Conservation (phyloP, 1,140 invertebrate genomes). For the Ceratina calcarata region DNA sequence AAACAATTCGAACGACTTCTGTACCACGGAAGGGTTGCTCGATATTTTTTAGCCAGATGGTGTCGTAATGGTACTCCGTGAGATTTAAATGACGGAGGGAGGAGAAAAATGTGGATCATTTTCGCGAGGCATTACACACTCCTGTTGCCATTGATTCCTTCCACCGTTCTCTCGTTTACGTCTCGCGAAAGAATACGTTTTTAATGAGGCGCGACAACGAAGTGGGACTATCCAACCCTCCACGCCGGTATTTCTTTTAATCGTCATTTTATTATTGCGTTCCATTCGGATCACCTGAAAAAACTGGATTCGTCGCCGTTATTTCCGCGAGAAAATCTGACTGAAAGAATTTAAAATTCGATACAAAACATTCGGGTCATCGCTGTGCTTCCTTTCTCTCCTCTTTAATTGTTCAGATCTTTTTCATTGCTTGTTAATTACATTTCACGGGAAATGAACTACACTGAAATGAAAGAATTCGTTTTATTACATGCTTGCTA, state of each 20-base stretch:
- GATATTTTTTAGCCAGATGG: too few species aligned
- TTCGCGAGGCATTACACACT: not conserved
- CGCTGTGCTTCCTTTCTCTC: too few species aligned
- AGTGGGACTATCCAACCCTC: not conserved
- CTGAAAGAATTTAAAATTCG: not conserved
- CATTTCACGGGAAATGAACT: not conserved
- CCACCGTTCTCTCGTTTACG: slow-evolving; percentile 20
- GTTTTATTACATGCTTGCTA: too few species aligned
- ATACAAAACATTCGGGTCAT: not conserved
- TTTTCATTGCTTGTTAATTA: not conserved
- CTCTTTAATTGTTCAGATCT: not conserved
- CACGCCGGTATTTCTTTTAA: slow-evolving; percentile 10
- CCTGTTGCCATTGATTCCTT: slow-evolving; percentile 28
- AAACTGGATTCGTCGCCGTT: slow-evolving; percentile 12
- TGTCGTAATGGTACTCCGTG: not conserved
- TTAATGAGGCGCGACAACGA: slow-evolving; percentile 42
- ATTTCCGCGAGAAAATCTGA: not conserved
- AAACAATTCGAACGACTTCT: too few species aligned
- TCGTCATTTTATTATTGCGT: slow-evolving; percentile 31
- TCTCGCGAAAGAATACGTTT: slow-evolving; percentile 44
- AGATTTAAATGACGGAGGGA: not conserved
- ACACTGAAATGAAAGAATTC: too few species aligned
- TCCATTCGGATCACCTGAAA: slow-evolving; percentile 11
- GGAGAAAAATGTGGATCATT: slow-evolving; percentile 23
- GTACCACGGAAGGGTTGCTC: too few species aligned